Evolutionary conservation across 92 coral and sea anemone genomes (phyloP).

Genomic region (Paramuricea clavata): DNA sequence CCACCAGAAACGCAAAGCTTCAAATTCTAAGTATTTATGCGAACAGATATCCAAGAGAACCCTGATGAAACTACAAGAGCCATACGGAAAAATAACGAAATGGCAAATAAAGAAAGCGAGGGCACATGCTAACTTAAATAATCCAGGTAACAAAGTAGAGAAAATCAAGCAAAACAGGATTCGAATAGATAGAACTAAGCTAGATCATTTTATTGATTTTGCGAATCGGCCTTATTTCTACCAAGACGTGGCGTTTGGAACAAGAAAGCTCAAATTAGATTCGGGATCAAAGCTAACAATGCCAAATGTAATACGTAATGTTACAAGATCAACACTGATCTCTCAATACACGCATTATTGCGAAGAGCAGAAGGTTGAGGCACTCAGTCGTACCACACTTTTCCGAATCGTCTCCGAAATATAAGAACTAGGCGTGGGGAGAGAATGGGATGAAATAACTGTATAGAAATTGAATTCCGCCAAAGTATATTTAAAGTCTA

Average conservation of each 20-base stretch:
- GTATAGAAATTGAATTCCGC: slow-evolving; percentile 9
- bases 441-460: not conserved
- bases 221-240: slow-evolving; percentile 73
- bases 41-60: no score
- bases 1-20: no score
- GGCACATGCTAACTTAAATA: slow-evolving; percentile 53
- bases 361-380: slow-evolving; percentile 56
- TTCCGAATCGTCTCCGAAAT: slow-evolving; percentile 19
- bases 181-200: slow-evolving; percentile 64
- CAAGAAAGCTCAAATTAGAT: slow-evolving; percentile 41
- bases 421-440: not conserved
- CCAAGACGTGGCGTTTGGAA: slow-evolving; percentile 83
- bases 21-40: no score
- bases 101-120: slow-evolving; percentile 76
- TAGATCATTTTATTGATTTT: slow-evolving; percentile 76
- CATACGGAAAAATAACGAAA: slow-evolving; percentile 64
- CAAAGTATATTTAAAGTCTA: slow-evolving; percentile 20
- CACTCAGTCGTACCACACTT: slow-evolving; percentile 59
- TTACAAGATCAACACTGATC: slow-evolving; percentile 71
- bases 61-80: no score
- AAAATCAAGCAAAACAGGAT: slow-evolving; percentile 57
- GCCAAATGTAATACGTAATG: slow-evolving; percentile 54
- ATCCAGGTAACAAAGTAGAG: slow-evolving; percentile 71
- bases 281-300: slow-evolving; percentile 46
- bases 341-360: slow-evolving; percentile 57